phyloP scores from a whole-genome alignment of 2,113 vertebrate species.

The Corythornis madagascariensis region DNA sequence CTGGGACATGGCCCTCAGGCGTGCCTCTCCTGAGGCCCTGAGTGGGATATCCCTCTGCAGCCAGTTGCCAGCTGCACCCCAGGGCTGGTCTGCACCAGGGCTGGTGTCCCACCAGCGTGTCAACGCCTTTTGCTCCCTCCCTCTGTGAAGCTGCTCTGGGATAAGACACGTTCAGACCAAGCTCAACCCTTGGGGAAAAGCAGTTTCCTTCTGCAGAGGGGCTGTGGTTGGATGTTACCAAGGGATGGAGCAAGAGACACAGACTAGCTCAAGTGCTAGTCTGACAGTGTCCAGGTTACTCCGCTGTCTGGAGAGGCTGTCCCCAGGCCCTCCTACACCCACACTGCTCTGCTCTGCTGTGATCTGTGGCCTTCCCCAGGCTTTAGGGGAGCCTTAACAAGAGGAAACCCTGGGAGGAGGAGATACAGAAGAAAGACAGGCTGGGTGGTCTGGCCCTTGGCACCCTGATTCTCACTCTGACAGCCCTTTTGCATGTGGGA shows the following conservation, averaged over 20 bases:
- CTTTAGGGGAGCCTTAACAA: not conserved
- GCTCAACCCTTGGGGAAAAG: not conserved
- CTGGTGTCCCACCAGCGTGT: not conserved
- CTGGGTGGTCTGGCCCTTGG: not conserved
- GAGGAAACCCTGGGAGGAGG: not conserved
- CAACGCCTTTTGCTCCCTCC: rapidly evolving
- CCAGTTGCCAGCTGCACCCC: not conserved
- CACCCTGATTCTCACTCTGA: not conserved
- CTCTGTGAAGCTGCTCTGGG: not conserved
- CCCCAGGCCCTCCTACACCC: not conserved
- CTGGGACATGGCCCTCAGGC: not conserved
- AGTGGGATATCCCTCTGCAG: not conserved
- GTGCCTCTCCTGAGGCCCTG: not conserved
- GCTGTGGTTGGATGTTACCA: not conserved
- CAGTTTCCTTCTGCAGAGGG: not conserved
- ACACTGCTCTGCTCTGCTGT: rapidly evolving
- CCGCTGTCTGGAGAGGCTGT: not conserved
- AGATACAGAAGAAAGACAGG: rapidly evolving
- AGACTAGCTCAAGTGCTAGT: no score
- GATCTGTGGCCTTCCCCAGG: not conserved
- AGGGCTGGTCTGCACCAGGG: not conserved
- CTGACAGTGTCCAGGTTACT: not conserved
- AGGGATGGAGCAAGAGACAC: not conserved
- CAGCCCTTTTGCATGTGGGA: not conserved
- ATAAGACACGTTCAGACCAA: not conserved